Evolutionary conservation across 2,888 invertebrate species (phyloP).

Genomic region (Dusona sp.): DNA sequence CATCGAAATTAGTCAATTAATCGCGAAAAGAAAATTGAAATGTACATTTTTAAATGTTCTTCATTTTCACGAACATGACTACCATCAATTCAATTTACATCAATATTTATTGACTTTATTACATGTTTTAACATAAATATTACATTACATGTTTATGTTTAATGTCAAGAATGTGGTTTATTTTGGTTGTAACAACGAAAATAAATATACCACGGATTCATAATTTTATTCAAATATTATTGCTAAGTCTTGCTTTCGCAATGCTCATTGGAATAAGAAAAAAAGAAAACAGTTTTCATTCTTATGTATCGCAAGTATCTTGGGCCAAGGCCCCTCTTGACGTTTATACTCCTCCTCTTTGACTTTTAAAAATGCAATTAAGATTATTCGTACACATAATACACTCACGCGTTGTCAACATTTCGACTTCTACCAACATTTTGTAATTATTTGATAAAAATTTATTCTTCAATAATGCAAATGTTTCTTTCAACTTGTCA

Average conservation of each 20-base stretch:
- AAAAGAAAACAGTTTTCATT: constrained; percentile 14
- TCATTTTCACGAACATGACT: background rate
- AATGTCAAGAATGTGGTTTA: too few relatives aligned
- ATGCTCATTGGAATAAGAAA: background rate
- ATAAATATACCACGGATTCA: background rate
- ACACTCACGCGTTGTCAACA: background rate
- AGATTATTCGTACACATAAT: constrained; percentile 10
- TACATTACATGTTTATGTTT: too few relatives aligned
- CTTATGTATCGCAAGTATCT: constrained; percentile 24
- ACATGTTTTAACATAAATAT: background rate
- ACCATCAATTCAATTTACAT: background rate
- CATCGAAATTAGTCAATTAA: constrained; percentile 2
- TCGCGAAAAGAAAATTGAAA: background rate
- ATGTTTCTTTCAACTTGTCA: background rate
- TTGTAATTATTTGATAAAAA: constrained; percentile 12
- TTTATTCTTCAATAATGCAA: background rate
- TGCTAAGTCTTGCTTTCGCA: background rate
- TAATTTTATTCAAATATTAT: background rate
- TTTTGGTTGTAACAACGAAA: background rate
- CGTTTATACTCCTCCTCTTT: constrained; percentile 26
- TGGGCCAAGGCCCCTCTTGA: constrained; percentile 36
- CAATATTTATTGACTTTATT: background rate
- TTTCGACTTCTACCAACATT: background rate
- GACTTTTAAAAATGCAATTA: constrained; percentile 40
- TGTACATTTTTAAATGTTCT: background rate